Evolutionary conservation across 1,140 invertebrate species (phyloP).

Genomic region (Rhagoletis zephyria): DNA sequence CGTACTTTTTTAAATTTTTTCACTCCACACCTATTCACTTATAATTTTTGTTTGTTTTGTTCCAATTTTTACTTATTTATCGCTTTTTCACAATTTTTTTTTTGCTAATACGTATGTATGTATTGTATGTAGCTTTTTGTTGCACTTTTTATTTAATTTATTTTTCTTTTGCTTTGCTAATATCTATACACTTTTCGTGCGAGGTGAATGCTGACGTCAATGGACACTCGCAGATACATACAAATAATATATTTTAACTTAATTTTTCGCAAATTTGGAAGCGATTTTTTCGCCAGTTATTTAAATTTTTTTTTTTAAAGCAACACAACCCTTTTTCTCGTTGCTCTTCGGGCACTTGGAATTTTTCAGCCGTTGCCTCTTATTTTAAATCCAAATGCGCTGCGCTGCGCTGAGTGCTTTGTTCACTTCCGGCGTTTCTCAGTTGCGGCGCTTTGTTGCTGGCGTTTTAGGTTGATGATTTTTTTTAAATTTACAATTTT

Average conservation of each 20-base stretch:
- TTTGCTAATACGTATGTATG: background rate
- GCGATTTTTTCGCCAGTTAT: background rate
- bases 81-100: background rate
- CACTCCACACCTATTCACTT: background rate
- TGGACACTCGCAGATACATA: background rate
- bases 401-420: background rate
- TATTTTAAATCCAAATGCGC: background rate
- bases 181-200: background rate
- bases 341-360: background rate
- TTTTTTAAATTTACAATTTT: background rate
- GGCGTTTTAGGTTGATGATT: conserved; percentile 13
- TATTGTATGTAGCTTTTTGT: background rate
- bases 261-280: background rate
- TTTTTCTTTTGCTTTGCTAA: background rate
- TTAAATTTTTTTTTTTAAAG: background rate
- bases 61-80: conserved; percentile 12
- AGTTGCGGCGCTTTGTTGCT: background rate
- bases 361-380: background rate
- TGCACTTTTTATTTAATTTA: background rate
- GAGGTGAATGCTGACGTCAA: conserved; percentile 51
- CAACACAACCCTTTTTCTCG: background rate
- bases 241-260: background rate
- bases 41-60: background rate
- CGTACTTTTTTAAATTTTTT: background rate
- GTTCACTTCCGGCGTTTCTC: conserved; percentile 8